Conservation (phyloP, 2,113 vertebrate genomes). For the Sapajus apella region DNA sequence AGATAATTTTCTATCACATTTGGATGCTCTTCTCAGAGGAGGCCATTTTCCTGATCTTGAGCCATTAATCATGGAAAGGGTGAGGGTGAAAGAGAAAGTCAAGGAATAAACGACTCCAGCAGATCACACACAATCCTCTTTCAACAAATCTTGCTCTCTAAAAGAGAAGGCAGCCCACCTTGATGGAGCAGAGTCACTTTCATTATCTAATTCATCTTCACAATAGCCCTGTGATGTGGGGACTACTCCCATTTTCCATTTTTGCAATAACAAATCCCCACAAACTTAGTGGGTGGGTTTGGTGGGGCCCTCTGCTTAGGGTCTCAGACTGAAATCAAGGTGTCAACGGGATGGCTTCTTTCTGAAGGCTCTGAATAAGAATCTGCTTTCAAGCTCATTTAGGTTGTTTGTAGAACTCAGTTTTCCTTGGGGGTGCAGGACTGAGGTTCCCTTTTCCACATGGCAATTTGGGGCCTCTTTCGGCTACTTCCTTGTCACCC, state of each 20-base stretch:
- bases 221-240: not conserved
- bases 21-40: not conserved
- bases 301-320: not conserved
- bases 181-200: not conserved
- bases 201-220: not conserved
- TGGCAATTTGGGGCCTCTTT: not conserved
- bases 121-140: not conserved
- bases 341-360: not conserved
- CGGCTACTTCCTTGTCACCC: fast-evolving
- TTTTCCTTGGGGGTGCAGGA: not conserved
- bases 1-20: not conserved
- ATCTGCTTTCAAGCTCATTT: not conserved
- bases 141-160: fast-evolving
- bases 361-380: not conserved
- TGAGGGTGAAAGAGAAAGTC: not conserved
- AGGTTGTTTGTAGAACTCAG: not conserved
- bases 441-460: not conserved
- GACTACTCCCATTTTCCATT: not conserved
- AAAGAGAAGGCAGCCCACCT: not conserved
- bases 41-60: not conserved
- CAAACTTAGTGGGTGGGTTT: not conserved
- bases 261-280: not conserved
- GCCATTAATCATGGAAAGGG: not conserved
- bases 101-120: not conserved
- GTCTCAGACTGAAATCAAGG: not conserved